These are phyloP conservation scores for Nannobrachium achirus DNA, from an alignment of 2,113 vertebrate species.

Conservation along the genomic window DNA sequence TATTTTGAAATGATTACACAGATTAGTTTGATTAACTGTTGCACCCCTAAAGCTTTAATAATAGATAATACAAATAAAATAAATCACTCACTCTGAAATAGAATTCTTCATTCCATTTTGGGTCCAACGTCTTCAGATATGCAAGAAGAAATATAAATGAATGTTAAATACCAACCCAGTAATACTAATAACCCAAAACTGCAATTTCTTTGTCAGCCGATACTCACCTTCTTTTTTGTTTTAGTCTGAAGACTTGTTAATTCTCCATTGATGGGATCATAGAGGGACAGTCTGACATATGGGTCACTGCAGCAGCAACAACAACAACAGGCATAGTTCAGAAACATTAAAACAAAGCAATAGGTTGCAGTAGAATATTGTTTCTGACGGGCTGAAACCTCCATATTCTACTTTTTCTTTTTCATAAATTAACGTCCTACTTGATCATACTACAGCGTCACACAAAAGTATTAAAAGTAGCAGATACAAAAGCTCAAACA, in stretches of 20 bases:
- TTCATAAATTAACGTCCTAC: background rate
- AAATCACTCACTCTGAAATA: constrained; percentile 89
- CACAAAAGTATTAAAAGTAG: too few relatives aligned
- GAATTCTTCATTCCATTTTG: constrained; percentile 97
- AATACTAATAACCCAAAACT: background rate
- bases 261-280: constrained; percentile 88
- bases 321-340: background rate
- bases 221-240: constrained; percentile 91
- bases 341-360: too few relatives aligned
- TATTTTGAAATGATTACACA: too few relatives aligned
- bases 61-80: background rate
- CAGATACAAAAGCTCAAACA: too few relatives aligned
- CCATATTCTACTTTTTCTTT: too few relatives aligned
- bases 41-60: too few relatives aligned
- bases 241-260: constrained; percentile 92
- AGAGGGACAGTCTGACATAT: constrained; percentile 91
- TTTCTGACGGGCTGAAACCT: too few relatives aligned
- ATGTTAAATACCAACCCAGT: constrained; percentile 5
- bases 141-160: constrained; percentile 3
- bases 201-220: background rate
- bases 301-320: constrained; percentile 85
- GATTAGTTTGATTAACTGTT: too few relatives aligned
- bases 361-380: background rate
- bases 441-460: too few relatives aligned
- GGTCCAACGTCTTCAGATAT: constrained; percentile 87